Evolutionary conservation across 2,113 vertebrate genomes (phyloP).

Genomic region (Entelurus aequoreus): DNA sequence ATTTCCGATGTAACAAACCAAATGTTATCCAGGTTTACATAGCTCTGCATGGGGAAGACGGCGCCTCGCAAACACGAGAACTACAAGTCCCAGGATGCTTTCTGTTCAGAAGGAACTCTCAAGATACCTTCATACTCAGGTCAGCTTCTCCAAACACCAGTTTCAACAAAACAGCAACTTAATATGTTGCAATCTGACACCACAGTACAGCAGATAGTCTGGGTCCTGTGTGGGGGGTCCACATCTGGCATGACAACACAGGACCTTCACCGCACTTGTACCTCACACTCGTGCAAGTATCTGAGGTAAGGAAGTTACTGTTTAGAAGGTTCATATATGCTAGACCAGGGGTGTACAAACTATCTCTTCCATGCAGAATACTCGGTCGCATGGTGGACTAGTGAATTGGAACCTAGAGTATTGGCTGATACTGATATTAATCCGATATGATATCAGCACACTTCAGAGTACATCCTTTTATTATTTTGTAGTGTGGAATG

Average conservation of each 20-base stretch:
- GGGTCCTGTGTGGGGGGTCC: slow-evolving; percentile 70
- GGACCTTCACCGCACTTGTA: slow-evolving; percentile 74
- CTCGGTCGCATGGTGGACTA: too few species aligned
- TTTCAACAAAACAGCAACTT: neutral
- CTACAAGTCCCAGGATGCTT: slow-evolving; percentile 66
- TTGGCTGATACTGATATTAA: too few species aligned
- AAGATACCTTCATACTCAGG: slow-evolving; percentile 79
- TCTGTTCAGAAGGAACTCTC: slow-evolving; percentile 76
- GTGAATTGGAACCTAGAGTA: too few species aligned
- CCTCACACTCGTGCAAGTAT: slow-evolving; percentile 71
- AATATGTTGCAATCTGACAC: neutral
- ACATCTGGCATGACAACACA: slow-evolving; percentile 77
- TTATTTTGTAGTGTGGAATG: too few species aligned
- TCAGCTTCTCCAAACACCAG: slow-evolving; percentile 36
- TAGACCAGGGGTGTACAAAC: too few species aligned
- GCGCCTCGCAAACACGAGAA: slow-evolving; percentile 73
- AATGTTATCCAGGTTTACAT: slow-evolving; percentile 70
- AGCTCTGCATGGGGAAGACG: slow-evolving; percentile 70
- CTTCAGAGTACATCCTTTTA: too few species aligned
- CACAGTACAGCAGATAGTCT: slow-evolving; percentile 68
- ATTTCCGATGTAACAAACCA: neutral
- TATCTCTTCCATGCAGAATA: too few species aligned
- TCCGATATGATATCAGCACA: too few species aligned
- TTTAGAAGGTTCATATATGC: neutral
- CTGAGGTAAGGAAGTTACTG: slow-evolving; percentile 36